Evolutionary conservation across 2,888 invertebrate species (phyloP), one percentile per base, ranked within the genome.

Genomic region (Nebria salina): DNA sequence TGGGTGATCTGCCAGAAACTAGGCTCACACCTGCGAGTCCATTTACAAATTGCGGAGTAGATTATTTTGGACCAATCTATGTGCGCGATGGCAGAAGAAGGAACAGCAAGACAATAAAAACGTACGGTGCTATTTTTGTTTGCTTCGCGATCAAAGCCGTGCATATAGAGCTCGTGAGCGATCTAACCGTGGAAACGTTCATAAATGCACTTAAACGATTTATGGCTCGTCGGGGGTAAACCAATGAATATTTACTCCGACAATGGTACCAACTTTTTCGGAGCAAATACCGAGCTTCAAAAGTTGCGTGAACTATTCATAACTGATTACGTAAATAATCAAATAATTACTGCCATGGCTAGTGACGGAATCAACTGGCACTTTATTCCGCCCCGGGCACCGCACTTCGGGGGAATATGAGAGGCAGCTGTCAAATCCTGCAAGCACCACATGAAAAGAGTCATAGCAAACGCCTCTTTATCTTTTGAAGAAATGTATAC

Each of bases 241-340:
- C 82, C 83, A 13, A 75, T 68, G 15, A 78, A 80, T 5, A 83
- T 85, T 0, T 83, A 83, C 72, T 84, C 84, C 65, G 86, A 86
- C 80, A 84, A 84, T 75, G 86, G 84, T 11, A 83, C 83, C 1
- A 86, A 84, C 34, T 85, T 86, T 64, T 76, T 83, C 0, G 85
- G 86, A n/a, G 85, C 85, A 6, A 81, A 82, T 25, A 72, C 80
- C 13, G 80, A 83, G 72, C 65, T 20, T 20, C 20, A 20, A 20
- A 20, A 20, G 20, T 20, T 20, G 20, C 20, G 20, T 20, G 20
- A 20, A 20, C 20, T 20, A 20, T 20, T 1, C 0, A 20, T 20
- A 20, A 20, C 20, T 20, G 20, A 20, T 20, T 20, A 20, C 20
- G 20, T 1, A 20, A 1, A 20, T 0, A 20, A 20, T 20, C 20